phyloP scores from a whole-genome alignment of 2,113 vertebrate species.

The Hystrix cristata region DNA sequence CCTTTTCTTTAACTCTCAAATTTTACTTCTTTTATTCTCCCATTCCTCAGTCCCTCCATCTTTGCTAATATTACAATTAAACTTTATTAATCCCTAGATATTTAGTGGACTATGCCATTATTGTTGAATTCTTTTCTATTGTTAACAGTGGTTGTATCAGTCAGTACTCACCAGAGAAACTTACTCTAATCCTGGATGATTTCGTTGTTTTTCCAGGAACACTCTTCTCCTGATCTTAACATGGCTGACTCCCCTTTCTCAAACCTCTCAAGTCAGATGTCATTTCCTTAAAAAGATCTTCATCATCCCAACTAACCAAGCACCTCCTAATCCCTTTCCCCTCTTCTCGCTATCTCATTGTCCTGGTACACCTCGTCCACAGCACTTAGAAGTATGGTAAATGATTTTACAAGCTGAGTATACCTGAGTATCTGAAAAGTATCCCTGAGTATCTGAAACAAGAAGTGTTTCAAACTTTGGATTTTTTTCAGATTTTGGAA shows the following conservation, averaged over 20 bases:
- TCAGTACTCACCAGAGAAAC: too few species aligned
- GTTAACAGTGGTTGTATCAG: too few species aligned
- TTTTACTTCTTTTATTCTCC: too few species aligned
- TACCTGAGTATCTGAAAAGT: neutral
- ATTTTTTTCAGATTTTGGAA: neutral
- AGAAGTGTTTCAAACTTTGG: neutral
- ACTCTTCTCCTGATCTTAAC: neutral
- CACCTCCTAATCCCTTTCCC: neutral
- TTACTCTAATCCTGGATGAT: neutral
- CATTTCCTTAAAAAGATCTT: neutral
- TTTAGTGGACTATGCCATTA: too few species aligned
- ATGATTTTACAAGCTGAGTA: neutral
- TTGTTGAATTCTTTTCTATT: too few species aligned
- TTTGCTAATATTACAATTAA: too few species aligned
- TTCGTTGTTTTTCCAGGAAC: neutral
- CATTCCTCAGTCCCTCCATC: too few species aligned
- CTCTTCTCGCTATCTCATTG: neutral
- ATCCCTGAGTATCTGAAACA: neutral
- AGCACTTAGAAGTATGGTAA: neutral
- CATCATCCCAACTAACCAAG: neutral
- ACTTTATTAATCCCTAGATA: too few species aligned
- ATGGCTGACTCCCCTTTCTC: neutral
- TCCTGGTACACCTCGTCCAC: neutral
- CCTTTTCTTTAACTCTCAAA: too few species aligned
- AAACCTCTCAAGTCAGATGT: neutral